phyloP scores from a whole-genome alignment of 2,113 vertebrate genomes.

The Opisthocomus hoazin region DNA sequence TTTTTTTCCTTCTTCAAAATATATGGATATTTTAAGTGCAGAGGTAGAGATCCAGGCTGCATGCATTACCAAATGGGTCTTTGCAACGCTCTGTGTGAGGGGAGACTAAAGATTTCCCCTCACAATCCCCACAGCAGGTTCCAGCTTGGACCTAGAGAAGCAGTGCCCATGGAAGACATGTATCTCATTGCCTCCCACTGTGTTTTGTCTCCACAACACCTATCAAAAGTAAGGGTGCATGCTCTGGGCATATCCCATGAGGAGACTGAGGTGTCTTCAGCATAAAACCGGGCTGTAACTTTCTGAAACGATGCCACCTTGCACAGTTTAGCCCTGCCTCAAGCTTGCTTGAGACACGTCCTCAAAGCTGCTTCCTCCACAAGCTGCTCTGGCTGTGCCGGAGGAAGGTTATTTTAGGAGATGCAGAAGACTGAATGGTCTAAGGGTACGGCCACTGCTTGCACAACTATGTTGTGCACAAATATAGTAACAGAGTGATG shows the following conservation, averaged over 20 bases:
- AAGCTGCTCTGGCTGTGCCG: fast-evolving
- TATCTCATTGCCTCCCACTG: not conserved
- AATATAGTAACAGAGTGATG: not conserved
- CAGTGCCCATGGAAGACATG: not conserved
- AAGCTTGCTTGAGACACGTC: not conserved
- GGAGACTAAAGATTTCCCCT: not conserved
- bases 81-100: not conserved
- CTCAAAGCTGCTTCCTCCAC: not conserved
- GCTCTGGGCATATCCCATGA: not conserved
- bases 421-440: not conserved
- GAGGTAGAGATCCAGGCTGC: not conserved
- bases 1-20: not conserved
- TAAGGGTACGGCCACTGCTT: not conserved
- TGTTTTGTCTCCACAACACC: not conserved
- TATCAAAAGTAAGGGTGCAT: not conserved
- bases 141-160: not conserved
- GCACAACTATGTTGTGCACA: not conserved
- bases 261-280: not conserved
- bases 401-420: not conserved
- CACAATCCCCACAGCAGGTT: not conserved
- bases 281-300: not conserved
- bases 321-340: not conserved
- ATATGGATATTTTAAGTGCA: not conserved
- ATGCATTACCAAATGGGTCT: not conserved
- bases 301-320: not conserved